Conservation (phyloP, 2,888 invertebrate genomes). For the Drosophila mayaguana region DNA sequence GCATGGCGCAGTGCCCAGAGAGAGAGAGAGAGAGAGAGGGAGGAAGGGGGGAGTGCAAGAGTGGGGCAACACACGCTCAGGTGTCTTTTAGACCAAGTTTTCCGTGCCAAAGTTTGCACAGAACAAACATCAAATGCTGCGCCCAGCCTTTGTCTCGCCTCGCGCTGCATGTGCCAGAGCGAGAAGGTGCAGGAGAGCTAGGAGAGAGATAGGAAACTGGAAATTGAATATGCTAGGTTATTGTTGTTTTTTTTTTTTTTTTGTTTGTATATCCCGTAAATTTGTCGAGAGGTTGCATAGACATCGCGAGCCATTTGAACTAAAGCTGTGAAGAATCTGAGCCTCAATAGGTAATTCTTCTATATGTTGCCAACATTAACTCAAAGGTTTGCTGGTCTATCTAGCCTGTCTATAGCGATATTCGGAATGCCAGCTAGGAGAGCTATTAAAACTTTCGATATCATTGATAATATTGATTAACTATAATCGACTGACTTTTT, state of each 20-base stretch:
- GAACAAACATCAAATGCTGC: conserved; percentile 75
- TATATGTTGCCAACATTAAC: background rate
- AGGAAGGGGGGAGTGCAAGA: background rate
- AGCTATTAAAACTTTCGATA: no score
- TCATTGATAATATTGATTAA: no score
- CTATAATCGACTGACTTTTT: no score
- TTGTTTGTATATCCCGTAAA: conserved; percentile 37
- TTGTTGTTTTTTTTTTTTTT: conserved; percentile 6
- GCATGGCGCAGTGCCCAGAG: background rate
- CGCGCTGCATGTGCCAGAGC: background rate
- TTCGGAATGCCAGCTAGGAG: no score
- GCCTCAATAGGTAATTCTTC: background rate
- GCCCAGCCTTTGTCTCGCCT: conserved; percentile 37
- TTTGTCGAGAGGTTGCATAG: background rate
- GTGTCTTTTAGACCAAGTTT: conserved; percentile 74
- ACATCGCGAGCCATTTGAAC: background rate
- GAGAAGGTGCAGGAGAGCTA: background rate
- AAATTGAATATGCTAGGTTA: conserved; percentile 32
- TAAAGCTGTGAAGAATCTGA: background rate
- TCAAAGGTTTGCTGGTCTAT: background rate
- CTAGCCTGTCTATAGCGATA: no score
- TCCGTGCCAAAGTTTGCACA: conserved; percentile 75
- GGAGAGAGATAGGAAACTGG: background rate
- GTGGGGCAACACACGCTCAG: conserved; percentile 58
- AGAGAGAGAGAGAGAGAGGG: background rate